phyloP scores from a whole-genome alignment of 2,888 invertebrate genomes.

The Meta bourneti region DNA sequence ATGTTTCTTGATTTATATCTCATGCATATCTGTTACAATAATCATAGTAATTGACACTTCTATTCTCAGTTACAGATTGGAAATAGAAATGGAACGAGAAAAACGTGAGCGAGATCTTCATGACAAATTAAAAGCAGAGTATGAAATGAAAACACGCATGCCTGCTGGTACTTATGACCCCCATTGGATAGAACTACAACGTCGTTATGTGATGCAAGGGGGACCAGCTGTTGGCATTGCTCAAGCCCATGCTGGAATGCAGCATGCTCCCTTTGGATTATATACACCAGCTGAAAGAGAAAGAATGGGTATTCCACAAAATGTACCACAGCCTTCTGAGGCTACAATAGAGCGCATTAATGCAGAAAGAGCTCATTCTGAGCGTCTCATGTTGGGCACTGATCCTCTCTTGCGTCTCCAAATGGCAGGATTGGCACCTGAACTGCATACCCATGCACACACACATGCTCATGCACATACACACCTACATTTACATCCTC shows the following conservation, averaged over 20 bases:
- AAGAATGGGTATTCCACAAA: constrained; percentile 82
- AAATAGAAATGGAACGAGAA: constrained; percentile 86
- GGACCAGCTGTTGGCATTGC: constrained; percentile 78
- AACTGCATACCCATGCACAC: constrained; percentile 79
- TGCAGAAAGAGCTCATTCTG: constrained; percentile 83
- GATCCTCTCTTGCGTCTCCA: constrained; percentile 94
- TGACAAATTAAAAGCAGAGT: constrained; percentile 92
- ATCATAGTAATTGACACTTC: neutral
- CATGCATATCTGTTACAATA: too few species aligned
- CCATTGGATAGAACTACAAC: constrained; percentile 92
- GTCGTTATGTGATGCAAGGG: constrained; percentile 79
- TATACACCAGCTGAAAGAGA: constrained; percentile 90
- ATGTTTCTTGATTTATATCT: too few species aligned
- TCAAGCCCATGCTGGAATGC: constrained; percentile 81
- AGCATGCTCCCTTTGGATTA: constrained; percentile 82
- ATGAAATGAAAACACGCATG: constrained; percentile 84
- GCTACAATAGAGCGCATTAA: constrained; percentile 78
- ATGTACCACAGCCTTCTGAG: constrained; percentile 78
- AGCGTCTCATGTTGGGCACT: constrained; percentile 90
- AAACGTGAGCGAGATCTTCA: constrained; percentile 86
- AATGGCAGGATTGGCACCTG: constrained; percentile 90
- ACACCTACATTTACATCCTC: constrained; percentile 77
- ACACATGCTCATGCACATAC: constrained; percentile 78
- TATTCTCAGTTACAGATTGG: constrained; percentile 80
- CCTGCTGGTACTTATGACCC: constrained; percentile 83